Evolutionary conservation across 2,888 invertebrate species (phyloP).

Genomic region (Alsophila aescularia): DNA sequence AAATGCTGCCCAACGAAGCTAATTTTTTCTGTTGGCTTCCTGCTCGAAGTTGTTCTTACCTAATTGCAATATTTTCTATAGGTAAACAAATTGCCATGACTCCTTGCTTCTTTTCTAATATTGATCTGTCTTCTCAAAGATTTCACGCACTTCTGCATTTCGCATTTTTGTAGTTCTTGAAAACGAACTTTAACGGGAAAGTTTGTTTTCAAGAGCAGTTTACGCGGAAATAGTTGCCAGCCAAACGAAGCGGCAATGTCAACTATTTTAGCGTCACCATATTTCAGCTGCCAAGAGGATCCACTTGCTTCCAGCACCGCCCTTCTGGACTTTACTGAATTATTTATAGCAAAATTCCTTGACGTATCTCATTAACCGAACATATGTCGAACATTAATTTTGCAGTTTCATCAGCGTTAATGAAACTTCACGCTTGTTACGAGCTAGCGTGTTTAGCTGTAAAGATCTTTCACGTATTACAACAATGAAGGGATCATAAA

Average conservation of each 20-base stretch:
- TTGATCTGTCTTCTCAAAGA: not conserved
- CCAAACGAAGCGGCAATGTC: slow-evolving; percentile 70
- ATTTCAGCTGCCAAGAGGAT: slow-evolving; percentile 60
- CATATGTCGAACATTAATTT: slow-evolving; percentile 13
- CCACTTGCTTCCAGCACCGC: slow-evolving; percentile 47
- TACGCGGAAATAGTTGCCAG: slow-evolving; percentile 63
- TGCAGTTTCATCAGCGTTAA: slow-evolving; percentile 17
- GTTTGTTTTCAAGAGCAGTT: slow-evolving; percentile 36
- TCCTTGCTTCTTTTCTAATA: not conserved
- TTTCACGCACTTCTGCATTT: slow-evolving; percentile 9
- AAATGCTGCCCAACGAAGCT: too few species aligned
- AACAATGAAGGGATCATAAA: slow-evolving; percentile 37
- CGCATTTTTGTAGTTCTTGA: slow-evolving; percentile 19
- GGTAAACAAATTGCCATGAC: too few species aligned
- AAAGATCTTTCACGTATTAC: slow-evolving; percentile 28
- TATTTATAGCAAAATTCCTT: slow-evolving; percentile 48
- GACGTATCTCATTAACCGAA: slow-evolving; percentile 29
- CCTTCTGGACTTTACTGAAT: slow-evolving; percentile 59
- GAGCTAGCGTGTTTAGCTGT: not conserved
- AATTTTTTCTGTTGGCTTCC: too few species aligned
- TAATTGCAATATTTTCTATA: too few species aligned
- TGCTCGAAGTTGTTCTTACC: too few species aligned
- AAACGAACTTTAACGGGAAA: slow-evolving; percentile 18
- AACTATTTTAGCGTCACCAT: slow-evolving; percentile 65
- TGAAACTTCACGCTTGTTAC: slow-evolving; percentile 4